Conservation (phyloP, 2,113 vertebrate genomes). For the Leptobrachium ailaonicum region DNA sequence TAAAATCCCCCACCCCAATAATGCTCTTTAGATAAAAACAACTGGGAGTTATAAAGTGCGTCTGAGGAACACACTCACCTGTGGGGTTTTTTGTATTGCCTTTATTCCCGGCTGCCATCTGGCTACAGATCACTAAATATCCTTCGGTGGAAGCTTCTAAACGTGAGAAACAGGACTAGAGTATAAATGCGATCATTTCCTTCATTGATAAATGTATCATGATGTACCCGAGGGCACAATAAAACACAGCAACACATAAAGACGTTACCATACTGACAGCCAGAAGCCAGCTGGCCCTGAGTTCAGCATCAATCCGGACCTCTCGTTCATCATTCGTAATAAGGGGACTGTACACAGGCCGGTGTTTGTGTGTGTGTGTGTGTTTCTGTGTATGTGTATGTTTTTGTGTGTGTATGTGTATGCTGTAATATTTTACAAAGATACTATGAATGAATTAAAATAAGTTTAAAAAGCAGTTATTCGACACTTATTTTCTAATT, state of each 20-base stretch:
- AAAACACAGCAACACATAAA: conserved; percentile 1
- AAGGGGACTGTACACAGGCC: neutral
- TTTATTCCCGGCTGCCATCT: no score
- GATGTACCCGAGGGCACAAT: conserved; percentile 4
- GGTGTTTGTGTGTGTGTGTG: neutral
- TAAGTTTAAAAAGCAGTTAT: no score
- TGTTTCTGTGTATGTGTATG: no score
- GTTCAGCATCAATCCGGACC: neutral
- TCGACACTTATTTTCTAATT: no score
- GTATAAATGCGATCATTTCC: neutral
- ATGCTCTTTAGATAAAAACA: no score
- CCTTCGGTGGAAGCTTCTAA: no score
- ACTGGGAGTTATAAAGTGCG: no score
- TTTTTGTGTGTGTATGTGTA: no score
- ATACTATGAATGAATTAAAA: neutral
- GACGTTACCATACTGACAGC: neutral
- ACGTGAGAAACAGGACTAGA: neutral
- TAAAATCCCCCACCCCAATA: no score
- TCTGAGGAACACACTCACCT: no score
- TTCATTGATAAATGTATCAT: neutral
- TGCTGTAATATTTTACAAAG: neutral
- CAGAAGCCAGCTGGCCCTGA: conserved; percentile 4
- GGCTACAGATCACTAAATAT: no score
- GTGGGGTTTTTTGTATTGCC: no score
- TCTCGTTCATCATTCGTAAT: conserved; percentile 14